These are phyloP conservation scores for Cranoglanis bouderius DNA, from an alignment of 2,113 vertebrate species.

Conservation along the genomic window DNA sequence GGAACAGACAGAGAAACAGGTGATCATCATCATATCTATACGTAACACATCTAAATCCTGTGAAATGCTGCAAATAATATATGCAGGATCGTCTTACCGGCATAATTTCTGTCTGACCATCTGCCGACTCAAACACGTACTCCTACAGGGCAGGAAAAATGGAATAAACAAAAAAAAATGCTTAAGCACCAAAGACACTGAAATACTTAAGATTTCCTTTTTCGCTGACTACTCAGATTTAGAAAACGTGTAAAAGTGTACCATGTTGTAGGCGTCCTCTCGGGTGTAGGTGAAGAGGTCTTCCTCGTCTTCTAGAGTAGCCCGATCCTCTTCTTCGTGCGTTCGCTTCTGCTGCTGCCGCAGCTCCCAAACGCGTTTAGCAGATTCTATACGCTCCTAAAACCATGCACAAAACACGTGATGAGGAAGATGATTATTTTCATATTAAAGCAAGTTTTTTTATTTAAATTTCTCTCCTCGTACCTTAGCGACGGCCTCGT, in stretches of 20 bases:
- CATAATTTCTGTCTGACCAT: constrained; percentile 90
- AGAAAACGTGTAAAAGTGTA: constrained; percentile 53
- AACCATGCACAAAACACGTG: constrained; percentile 10
- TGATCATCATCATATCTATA: not conserved
- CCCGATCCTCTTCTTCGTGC: constrained; percentile 75
- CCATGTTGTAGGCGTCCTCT: constrained; percentile 93
- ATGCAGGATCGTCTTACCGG: constrained; percentile 72
- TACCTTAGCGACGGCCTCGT: constrained; percentile 71
- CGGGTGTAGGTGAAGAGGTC: constrained; percentile 89
- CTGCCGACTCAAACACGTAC: constrained; percentile 84
- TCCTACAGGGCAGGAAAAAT: constrained; percentile 70
- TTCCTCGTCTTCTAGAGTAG: constrained; percentile 81
- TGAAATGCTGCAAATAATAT: not conserved
- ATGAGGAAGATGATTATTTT: not conserved
- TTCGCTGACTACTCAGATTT: not conserved
- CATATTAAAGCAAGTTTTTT: not conserved
- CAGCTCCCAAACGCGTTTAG: constrained; percentile 84
- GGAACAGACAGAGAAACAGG: not conserved
- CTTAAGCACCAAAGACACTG: not conserved
- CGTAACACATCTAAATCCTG: not conserved
- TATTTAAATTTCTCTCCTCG: not conserved
- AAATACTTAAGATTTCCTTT: not conserved
- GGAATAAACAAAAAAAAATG: not conserved
- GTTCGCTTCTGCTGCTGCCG: constrained; percentile 81
- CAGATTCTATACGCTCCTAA: constrained; percentile 75